A percentile compares a stretch with the other conserved stretches of the same genome.
phyloP scores from a whole-genome alignment of 2,888 invertebrate genomes.

The Ochropleura plecta region DNA sequence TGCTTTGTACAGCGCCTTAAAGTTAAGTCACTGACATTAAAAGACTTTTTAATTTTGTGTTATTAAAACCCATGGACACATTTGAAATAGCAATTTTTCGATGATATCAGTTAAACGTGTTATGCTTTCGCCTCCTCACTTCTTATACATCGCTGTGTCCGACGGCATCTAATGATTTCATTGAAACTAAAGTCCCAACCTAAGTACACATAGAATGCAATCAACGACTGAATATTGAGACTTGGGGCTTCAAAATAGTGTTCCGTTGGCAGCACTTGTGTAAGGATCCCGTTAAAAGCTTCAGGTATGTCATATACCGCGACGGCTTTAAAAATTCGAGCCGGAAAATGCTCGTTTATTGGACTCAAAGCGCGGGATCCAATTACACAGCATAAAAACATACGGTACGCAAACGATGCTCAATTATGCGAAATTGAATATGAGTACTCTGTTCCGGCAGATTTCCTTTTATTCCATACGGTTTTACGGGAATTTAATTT shows the following conservation, averaged over 20 bases:
- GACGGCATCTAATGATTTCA: not conserved
- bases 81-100: not conserved
- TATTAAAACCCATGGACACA: not conserved
- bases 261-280: not conserved
- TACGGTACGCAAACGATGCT: conserved; percentile 27
- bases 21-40: no score
- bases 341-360: conserved; percentile 3
- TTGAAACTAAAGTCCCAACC: not conserved
- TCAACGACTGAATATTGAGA: not conserved
- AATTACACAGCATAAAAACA: conserved; percentile 41
- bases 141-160: not conserved
- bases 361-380: conserved; percentile 17
- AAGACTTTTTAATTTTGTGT: no score
- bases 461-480: conserved; percentile 32
- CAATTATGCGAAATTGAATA: conserved; percentile 49
- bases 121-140: not conserved
- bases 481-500: conserved; percentile 27
- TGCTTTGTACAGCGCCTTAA: no score
- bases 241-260: no score
- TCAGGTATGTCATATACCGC: conserved; percentile 15
- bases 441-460: conserved; percentile 25
- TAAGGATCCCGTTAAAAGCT: not conserved
- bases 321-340: conserved; percentile 21
- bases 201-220: not conserved
- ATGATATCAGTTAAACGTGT: not conserved